Conservation (phyloP, 2,888 invertebrate genomes). For the Erebia epiphron region DNA sequence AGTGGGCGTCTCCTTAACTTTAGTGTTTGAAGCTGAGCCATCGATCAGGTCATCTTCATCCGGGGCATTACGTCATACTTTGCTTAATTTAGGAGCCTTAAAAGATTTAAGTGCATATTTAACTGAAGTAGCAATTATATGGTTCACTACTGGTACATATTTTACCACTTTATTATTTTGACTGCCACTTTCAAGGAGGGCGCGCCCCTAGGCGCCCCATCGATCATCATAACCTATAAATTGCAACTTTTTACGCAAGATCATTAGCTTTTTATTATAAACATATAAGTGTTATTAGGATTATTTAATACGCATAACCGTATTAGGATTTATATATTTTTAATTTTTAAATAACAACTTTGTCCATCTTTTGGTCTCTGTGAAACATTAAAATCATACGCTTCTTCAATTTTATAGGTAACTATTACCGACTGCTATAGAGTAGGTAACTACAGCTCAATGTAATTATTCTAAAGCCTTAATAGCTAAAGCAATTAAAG, state of each 20-base stretch:
- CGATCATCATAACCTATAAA: too few species aligned
- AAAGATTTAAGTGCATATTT: slow-evolving; percentile 11
- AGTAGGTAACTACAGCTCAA: too few species aligned
- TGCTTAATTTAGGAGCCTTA: slow-evolving; percentile 33
- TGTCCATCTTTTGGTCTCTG: not conserved
- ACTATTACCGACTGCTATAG: too few species aligned
- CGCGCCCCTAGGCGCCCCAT: too few species aligned
- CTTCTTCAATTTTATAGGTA: too few species aligned
- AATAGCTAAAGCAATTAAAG: not conserved
- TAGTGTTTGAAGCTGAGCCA: slow-evolving; percentile 39
- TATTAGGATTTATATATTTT: not conserved
- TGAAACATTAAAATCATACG: too few species aligned
- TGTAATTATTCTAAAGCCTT: not conserved
- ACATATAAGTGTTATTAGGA: too few species aligned
- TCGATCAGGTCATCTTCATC: slow-evolving; percentile 47
- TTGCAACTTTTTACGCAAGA: too few species aligned
- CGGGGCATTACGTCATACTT: slow-evolving; percentile 44
- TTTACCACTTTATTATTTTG: not conserved
- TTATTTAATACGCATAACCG: too few species aligned
- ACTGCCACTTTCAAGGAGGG: too few species aligned
- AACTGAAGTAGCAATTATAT: slow-evolving; percentile 21
- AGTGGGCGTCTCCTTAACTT: slow-evolving; percentile 50
- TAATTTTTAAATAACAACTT: not conserved
- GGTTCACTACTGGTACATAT: not conserved
- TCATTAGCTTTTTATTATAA: too few species aligned